Conservation (phyloP, 2,888 invertebrate genomes). For the Pheosia tremula region DNA sequence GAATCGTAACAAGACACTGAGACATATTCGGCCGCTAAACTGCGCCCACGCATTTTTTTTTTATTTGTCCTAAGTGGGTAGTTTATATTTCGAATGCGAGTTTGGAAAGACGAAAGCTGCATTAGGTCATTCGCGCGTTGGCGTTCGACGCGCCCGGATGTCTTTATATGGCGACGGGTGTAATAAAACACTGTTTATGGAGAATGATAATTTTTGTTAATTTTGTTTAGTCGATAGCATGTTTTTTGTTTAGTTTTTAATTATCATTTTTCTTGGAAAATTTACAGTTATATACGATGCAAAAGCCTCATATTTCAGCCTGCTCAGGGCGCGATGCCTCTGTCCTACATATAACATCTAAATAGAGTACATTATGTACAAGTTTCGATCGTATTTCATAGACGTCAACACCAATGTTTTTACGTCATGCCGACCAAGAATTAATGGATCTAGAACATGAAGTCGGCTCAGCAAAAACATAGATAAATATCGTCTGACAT, state of each 20-base stretch:
- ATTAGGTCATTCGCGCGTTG: conserved; percentile 50
- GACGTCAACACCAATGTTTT: neutral
- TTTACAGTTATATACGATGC: neutral
- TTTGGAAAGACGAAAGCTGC: conserved; percentile 31
- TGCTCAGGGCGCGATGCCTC: neutral
- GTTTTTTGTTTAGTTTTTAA: neutral
- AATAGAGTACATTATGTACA: neutral
- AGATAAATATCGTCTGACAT: neutral
- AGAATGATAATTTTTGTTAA: conserved; percentile 27
- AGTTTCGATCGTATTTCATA: neutral
- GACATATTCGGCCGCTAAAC: conserved; percentile 27
- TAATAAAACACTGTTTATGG: conserved; percentile 27
- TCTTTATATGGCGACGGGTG: conserved; percentile 33
- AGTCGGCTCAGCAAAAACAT: neutral
- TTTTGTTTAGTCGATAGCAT: conserved; percentile 1
- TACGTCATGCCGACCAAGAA: neutral
- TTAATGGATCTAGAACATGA: conserved; percentile 1
- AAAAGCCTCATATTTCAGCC: neutral
- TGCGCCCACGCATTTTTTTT: conserved; percentile 28
- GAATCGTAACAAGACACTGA: conserved; percentile 19
- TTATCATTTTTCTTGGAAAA: neutral
- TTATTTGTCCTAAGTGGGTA: conserved; percentile 42
- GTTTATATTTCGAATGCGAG: conserved; percentile 36
- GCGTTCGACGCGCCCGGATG: conserved; percentile 41
- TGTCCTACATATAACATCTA: neutral